phyloP scores from a whole-genome alignment of 2,888 invertebrate species.

The Machimus atricapillus region DNA sequence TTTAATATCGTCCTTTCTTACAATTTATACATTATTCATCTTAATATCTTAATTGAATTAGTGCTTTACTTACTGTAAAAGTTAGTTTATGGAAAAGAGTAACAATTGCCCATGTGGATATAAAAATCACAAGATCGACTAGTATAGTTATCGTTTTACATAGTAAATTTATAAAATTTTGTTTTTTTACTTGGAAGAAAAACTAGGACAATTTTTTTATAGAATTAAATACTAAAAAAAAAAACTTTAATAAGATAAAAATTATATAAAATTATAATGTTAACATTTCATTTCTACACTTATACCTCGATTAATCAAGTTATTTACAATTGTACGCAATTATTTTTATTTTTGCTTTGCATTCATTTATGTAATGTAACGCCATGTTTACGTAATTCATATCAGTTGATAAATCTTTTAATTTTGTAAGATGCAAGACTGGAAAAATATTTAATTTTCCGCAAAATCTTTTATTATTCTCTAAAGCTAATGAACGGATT shows the following conservation, averaged over 20 bases:
- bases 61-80: not conserved
- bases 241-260: not conserved
- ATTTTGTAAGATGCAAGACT: not conserved
- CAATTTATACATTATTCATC: not conserved
- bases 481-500: no score
- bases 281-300: not conserved
- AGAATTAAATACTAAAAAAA: not conserved
- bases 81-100: not conserved
- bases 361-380: not conserved
- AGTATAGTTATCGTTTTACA: not conserved
- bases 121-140: constrained; percentile 5
- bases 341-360: not conserved
- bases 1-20: not conserved
- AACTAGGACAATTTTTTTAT: not conserved
- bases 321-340: not conserved
- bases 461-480: not conserved
- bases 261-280: not conserved
- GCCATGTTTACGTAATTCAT: not conserved
- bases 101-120: not conserved
- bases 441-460: not conserved
- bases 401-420: not conserved
- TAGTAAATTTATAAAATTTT: not conserved
- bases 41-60: not conserved
- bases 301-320: not conserved
- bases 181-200: not conserved